Evolutionary conservation across 2,888 invertebrate genomes (phyloP).

Genomic region (Chrysolina oricalcia): DNA sequence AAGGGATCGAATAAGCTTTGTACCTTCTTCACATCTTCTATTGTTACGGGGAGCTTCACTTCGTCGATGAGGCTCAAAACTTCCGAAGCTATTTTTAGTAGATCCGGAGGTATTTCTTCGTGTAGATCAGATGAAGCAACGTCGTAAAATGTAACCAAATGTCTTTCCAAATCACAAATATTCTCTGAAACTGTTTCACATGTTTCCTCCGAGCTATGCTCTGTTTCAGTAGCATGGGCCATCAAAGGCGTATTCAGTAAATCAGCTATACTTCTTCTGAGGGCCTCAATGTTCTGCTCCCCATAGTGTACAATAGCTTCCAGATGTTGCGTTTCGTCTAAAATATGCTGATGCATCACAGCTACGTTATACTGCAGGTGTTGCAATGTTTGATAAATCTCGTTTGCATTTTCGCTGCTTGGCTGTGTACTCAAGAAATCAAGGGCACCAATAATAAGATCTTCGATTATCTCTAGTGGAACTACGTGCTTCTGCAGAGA

Average conservation of each 20-base stretch:
- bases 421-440: conserved; percentile 59
- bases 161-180: conserved; percentile 63
- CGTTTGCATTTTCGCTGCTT: conserved; percentile 41
- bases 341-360: conserved; percentile 65
- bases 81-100: conserved; percentile 64
- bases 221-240: conserved; percentile 38
- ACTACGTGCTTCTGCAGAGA: conserved; percentile 72
- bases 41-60: conserved; percentile 59
- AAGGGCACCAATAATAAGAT: conserved; percentile 74
- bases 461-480: conserved; percentile 74
- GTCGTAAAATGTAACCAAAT: conserved; percentile 63
- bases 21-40: conserved; percentile 63
- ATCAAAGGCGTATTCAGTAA: conserved; percentile 65
- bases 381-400: conserved; percentile 60
- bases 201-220: conserved; percentile 52
- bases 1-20: conserved; percentile 63
- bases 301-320: conserved; percentile 52
- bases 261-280: conserved; percentile 64
- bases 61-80: conserved; percentile 66
- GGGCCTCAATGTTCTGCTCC: conserved; percentile 58
- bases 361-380: conserved; percentile 66
- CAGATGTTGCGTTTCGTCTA: conserved; percentile 62
- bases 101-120: conserved; percentile 61
- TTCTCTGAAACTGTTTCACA: conserved; percentile 59
- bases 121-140: conserved; percentile 59